Percentiles rank a stretch among this genome's conserved stretches.
phyloP scores from a whole-genome alignment of 2,888 invertebrate species.

The Andrena dorsata region DNA sequence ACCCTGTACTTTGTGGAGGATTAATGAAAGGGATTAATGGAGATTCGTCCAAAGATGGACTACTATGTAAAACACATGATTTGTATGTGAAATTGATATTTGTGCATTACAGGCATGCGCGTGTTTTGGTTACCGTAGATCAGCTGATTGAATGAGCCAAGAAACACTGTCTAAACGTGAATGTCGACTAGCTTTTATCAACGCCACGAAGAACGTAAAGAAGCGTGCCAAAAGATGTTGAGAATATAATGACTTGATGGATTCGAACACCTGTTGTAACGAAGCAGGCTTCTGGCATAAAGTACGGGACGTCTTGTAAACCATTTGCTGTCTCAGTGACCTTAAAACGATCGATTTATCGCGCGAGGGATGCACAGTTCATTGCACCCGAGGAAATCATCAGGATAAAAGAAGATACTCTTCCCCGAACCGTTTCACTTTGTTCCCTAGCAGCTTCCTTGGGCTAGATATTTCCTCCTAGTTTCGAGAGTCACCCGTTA shows the following conservation, averaged over 20 bases:
- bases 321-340: not conserved
- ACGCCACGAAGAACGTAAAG: not conserved
- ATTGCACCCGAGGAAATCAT: not conserved
- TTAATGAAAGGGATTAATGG: no score
- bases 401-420: not conserved
- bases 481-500: no score
- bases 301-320: not conserved
- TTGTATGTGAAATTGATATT: no score
- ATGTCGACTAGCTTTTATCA: not conserved
- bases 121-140: not conserved
- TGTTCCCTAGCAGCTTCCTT: not conserved
- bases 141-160: not conserved
- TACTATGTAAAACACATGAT: no score
- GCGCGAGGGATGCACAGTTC: not conserved
- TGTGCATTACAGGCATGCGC: no score
- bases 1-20: no score
- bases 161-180: not conserved
- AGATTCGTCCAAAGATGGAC: no score
- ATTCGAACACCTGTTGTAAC: slow-evolving; percentile 4
- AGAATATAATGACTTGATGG: slow-evolving; percentile 1
- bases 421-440: not conserved
- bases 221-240: slow-evolving; percentile 7
- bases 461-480: not conserved
- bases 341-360: slow-evolving; percentile 2
- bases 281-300: slow-evolving; percentile 1